Conservation (phyloP, 30 jellyfish, hydroid and myxozoan genomes). For the Phacellophora camtschatica region DNA sequence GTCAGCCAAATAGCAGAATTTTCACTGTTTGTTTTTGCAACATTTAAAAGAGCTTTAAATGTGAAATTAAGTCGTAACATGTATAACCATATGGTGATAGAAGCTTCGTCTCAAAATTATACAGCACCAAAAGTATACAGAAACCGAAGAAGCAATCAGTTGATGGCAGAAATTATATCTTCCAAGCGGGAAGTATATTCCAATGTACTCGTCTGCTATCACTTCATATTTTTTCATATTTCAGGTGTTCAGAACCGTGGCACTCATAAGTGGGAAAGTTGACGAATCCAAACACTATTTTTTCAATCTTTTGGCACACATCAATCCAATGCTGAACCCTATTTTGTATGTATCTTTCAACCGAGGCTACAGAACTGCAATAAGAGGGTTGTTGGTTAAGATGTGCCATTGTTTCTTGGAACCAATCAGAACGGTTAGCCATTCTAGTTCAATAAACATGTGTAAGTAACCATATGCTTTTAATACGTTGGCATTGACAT, state of each 20-base stretch:
- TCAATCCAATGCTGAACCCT: conserved; percentile 73
- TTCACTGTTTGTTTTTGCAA: too few relatives aligned
- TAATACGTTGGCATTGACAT: not conserved
- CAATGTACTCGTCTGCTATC: too few relatives aligned
- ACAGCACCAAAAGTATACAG: too few relatives aligned
- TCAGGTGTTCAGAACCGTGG: conserved; percentile 55
- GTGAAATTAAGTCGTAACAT: too few relatives aligned
- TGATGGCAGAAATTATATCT: too few relatives aligned
- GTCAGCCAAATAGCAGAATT: too few relatives aligned
- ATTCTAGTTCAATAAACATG: conserved; percentile 22
- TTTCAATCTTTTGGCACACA: conserved; percentile 58
- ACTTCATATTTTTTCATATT: too few relatives aligned
- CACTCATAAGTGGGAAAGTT: conserved; percentile 25
- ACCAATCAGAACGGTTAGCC: conserved; percentile 22
- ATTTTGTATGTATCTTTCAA: conserved; percentile 50
- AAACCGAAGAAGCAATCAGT: too few relatives aligned
- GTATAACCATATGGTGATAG: too few relatives aligned
- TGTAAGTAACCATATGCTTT: conserved; percentile 13
- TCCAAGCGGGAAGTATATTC: too few relatives aligned
- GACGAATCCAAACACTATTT: conserved; percentile 37
- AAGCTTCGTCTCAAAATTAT: too few relatives aligned
- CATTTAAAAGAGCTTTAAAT: too few relatives aligned
- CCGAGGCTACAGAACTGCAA: conserved; percentile 53
- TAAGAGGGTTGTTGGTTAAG: conserved; percentile 1
- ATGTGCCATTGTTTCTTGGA: conserved; percentile 20